A percentile compares a stretch with the other conserved stretches of the same genome.
These are phyloP conservation scores for Hepsetus odoe DNA, from an alignment of 2,113 vertebrate species.

Conservation along the genomic window DNA sequence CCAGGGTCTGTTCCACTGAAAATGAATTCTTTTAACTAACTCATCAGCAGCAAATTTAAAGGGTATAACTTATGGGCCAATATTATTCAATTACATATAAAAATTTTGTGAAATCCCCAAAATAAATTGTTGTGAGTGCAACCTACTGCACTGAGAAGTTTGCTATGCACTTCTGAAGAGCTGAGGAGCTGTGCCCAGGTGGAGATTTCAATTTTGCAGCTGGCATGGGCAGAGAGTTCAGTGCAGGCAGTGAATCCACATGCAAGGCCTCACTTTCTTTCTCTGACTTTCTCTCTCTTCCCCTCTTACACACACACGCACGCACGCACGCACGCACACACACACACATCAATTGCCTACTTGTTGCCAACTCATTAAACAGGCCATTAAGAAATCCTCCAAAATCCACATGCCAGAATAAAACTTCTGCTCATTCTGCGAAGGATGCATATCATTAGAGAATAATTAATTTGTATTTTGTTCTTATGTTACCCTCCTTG, in stretches of 20 bases:
- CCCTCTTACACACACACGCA: conserved; percentile 25
- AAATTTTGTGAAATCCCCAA: no score
- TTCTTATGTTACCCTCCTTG: conserved; percentile 33
- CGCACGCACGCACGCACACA: conserved; percentile 47
- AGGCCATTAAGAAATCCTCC: conserved; percentile 40
- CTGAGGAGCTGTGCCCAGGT: conserved; percentile 40
- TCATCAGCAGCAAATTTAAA: no score
- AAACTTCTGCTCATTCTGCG: conserved; percentile 47
- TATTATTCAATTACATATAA: no score
- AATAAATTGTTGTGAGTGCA: no score
- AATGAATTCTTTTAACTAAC: no score
- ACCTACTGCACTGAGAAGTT: no score
- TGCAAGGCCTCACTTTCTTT: conserved; percentile 18
- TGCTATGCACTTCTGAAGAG: no score
- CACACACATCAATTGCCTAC: background rate
- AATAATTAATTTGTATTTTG: conserved; percentile 60
- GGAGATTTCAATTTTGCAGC: conserved; percentile 27
- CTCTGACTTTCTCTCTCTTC: background rate
- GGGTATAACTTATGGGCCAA: no score
- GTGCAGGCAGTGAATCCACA: conserved; percentile 15
- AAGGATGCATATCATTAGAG: conserved; percentile 73
- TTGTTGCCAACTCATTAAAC: conserved; percentile 45
- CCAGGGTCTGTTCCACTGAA: no score
- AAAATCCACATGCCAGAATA: conserved; percentile 33
- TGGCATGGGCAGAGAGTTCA: conserved; percentile 36